Conservation (phyloP, 1,140 invertebrate genomes). For the Drosophila mauritiana region DNA sequence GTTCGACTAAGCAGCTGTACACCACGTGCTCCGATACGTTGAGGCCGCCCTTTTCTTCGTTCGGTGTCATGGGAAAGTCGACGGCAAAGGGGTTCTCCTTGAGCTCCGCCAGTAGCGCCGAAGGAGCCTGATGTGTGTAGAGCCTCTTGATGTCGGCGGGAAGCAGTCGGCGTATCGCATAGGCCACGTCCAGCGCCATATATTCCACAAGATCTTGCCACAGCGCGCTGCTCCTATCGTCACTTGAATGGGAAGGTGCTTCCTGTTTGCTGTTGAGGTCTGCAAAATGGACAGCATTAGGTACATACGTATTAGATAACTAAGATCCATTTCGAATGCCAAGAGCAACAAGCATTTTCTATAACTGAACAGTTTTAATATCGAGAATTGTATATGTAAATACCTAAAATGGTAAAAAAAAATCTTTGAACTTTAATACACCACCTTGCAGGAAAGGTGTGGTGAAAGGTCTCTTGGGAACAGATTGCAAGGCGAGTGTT, state of each 20-base stretch:
- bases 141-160: constrained; percentile 92
- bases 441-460: too few species aligned
- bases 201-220: constrained; percentile 90
- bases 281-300: neutral
- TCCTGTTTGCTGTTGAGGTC: constrained; percentile 40
- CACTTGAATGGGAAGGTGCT: neutral
- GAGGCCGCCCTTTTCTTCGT: constrained; percentile 93
- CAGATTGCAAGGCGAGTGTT: too few species aligned
- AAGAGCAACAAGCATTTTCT: too few species aligned
- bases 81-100: constrained; percentile 90
- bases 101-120: constrained; percentile 76
- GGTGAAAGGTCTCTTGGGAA: too few species aligned
- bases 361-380: too few species aligned
- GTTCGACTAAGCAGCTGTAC: constrained; percentile 90
- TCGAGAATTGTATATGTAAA: too few species aligned
- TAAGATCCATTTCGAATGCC: too few species aligned
- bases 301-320: neutral
- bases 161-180: constrained; percentile 92
- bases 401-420: too few species aligned
- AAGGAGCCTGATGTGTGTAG: constrained; percentile 86
- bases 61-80: constrained; percentile 86
- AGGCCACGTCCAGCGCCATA: constrained; percentile 91
- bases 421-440: too few species aligned
- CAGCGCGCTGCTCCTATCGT: constrained; percentile 71
- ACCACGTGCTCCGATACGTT: constrained; percentile 92